phyloP scores from a whole-genome alignment of 2,888 invertebrate species.

The Caenorhabditis afra region DNA sequence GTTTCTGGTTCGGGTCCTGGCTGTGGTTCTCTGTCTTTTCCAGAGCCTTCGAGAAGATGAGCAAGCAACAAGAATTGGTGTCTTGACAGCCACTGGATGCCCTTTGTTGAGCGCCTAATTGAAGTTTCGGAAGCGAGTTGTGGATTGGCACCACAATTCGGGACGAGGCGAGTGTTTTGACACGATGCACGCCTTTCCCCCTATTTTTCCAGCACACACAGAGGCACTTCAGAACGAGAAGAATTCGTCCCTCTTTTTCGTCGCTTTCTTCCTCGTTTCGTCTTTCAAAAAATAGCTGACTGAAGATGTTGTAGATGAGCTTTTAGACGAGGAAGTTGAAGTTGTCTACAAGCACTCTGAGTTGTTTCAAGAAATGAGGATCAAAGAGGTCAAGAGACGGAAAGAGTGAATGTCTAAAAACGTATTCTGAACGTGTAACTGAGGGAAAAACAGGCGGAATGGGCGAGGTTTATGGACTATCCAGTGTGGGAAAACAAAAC shows the following conservation, averaged over 20 bases:
- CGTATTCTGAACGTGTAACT: no score
- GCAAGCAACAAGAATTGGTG: constrained; percentile 39
- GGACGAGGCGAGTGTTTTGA: constrained; percentile 40
- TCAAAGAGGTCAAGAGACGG: no score
- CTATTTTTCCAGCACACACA: constrained; percentile 22
- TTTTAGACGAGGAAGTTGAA: no score
- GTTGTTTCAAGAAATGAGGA: no score
- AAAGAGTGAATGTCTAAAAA: no score
- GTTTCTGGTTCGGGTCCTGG: no score
- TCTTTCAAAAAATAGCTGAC: constrained; percentile 24
- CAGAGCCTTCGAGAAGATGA: constrained; percentile 18
- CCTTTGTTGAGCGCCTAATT: constrained; percentile 57
- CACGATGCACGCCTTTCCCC: constrained; percentile 41
- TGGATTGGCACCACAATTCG: constrained; percentile 49
- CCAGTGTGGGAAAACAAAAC: neutral
- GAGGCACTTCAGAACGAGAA: constrained; percentile 40
- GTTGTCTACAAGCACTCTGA: no score
- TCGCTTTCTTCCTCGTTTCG: neutral
- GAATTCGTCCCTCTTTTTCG: neutral
- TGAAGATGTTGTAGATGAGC: constrained; percentile 1
- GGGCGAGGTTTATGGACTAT: neutral
- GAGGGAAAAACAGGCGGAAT: no score
- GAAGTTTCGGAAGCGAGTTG: constrained; percentile 58
- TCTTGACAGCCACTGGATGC: constrained; percentile 41
- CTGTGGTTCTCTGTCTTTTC: constrained; percentile 8